These are phyloP conservation scores for Leptinotarsa juncta DNA, from an alignment of 2,888 invertebrate genomes.

Conservation along the genomic window DNA sequence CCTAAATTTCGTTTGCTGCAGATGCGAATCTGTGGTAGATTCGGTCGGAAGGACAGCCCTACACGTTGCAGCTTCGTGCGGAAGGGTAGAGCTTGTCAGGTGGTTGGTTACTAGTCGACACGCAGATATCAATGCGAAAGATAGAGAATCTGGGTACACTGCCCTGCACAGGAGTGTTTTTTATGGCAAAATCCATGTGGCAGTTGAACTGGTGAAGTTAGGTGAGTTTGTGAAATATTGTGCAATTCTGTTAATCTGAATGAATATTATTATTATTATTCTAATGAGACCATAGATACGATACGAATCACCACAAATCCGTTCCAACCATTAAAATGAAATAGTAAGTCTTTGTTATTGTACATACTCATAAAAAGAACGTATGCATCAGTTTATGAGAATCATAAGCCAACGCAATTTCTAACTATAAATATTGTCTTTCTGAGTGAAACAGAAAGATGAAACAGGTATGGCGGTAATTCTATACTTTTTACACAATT, in stretches of 20 bases:
- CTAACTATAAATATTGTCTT: too few species aligned
- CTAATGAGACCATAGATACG: too few species aligned
- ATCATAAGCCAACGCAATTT: too few species aligned
- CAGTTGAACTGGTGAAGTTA: constrained; percentile 76
- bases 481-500: too few species aligned
- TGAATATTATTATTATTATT: too few species aligned
- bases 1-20: constrained; percentile 60
- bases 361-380: too few species aligned
- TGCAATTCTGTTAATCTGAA: not conserved
- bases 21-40: constrained; percentile 66
- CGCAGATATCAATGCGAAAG: constrained; percentile 74
- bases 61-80: constrained; percentile 83
- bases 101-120: constrained; percentile 71
- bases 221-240: constrained; percentile 62
- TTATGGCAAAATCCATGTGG: constrained; percentile 83
- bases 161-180: constrained; percentile 84
- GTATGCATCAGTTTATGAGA: too few species aligned
- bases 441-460: too few species aligned
- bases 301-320: too few species aligned
- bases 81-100: constrained; percentile 72
- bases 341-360: too few species aligned
- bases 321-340: too few species aligned
- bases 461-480: too few species aligned
- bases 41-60: constrained; percentile 78
- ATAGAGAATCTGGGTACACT: constrained; percentile 82